phyloP scores from a whole-genome alignment of 2,888 invertebrate species.

The Atethmia centrago region DNA sequence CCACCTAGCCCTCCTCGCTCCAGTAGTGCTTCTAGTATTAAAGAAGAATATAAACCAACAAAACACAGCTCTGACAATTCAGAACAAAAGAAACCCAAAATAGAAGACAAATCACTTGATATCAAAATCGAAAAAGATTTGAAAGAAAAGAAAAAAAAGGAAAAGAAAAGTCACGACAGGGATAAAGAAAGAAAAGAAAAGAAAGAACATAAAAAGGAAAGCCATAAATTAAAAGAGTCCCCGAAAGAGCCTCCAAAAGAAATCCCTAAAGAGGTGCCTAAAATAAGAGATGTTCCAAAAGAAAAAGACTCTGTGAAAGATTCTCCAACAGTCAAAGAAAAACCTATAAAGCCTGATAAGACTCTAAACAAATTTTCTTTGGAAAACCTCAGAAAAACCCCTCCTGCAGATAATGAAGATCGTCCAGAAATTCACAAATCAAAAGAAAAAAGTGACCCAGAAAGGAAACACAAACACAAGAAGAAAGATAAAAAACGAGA shows the following conservation, averaged over 20 bases:
- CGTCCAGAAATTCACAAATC: constrained; percentile 81
- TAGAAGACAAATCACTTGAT: constrained; percentile 89
- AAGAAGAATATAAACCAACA: constrained; percentile 84
- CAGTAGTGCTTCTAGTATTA: constrained; percentile 85
- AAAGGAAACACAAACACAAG: constrained; percentile 91
- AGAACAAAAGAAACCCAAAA: constrained; percentile 83
- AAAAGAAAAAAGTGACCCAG: constrained; percentile 88
- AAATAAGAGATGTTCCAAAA: constrained; percentile 83
- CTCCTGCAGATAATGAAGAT: constrained; percentile 83
- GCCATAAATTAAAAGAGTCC: constrained; percentile 86
- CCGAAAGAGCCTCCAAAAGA: constrained; percentile 84
- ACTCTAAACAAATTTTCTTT: constrained; percentile 86
- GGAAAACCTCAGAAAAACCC: constrained; percentile 87
- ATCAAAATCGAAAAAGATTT: constrained; percentile 89
- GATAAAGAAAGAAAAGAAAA: constrained; percentile 91
- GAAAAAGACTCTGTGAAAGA: constrained; percentile 78
- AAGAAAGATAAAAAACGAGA: constrained; percentile 92
- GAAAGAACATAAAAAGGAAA: constrained; percentile 91
- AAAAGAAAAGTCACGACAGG: constrained; percentile 92
- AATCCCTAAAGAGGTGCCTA: constrained; percentile 79
- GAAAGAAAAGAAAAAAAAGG: constrained; percentile 91
- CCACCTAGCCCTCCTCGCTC: constrained; percentile 82
- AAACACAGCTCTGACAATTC: constrained; percentile 79
- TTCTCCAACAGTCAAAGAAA: constrained; percentile 81
- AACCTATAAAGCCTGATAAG: constrained; percentile 83